Percentiles rank a stretch among this genome's conserved stretches.
These are phyloP conservation scores for Butastur rufipennis DNA, from an alignment of 2,113 vertebrate species.

Conservation along the genomic window DNA sequence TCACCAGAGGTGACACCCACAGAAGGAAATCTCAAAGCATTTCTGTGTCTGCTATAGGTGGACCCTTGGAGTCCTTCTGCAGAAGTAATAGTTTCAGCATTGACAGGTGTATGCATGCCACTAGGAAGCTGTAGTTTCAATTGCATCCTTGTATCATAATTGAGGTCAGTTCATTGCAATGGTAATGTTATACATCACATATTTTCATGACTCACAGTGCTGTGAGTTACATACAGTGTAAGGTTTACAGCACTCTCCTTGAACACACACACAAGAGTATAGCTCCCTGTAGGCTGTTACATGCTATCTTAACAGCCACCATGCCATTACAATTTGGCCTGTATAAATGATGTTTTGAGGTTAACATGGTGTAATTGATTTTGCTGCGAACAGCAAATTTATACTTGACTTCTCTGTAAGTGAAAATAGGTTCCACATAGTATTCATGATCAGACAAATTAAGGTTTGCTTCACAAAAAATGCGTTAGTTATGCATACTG, in stretches of 20 bases:
- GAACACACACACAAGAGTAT: background rate
- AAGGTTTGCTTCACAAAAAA: background rate
- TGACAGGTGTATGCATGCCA: fast-evolving
- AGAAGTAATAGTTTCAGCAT: background rate
- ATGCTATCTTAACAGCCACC: background rate
- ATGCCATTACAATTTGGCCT: background rate
- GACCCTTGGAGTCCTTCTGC: background rate
- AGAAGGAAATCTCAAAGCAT: background rate
- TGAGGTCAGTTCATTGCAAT: background rate
- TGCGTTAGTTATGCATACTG: background rate
- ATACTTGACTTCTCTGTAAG: background rate
- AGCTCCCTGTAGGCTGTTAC: background rate
- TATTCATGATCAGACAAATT: background rate
- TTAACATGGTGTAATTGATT: background rate
- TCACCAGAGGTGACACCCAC: background rate
- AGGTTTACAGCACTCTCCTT: background rate
- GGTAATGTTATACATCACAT: background rate
- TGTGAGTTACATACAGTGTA: background rate
- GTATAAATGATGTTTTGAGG: background rate
- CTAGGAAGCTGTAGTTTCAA: background rate
- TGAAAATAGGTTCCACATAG: background rate
- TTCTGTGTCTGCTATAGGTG: background rate
- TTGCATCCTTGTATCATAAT: background rate
- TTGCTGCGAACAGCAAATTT: background rate
- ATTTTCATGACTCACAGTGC: background rate